phyloP scores from a whole-genome alignment of 2,113 vertebrate genomes.

The Etia nguti region DNA sequence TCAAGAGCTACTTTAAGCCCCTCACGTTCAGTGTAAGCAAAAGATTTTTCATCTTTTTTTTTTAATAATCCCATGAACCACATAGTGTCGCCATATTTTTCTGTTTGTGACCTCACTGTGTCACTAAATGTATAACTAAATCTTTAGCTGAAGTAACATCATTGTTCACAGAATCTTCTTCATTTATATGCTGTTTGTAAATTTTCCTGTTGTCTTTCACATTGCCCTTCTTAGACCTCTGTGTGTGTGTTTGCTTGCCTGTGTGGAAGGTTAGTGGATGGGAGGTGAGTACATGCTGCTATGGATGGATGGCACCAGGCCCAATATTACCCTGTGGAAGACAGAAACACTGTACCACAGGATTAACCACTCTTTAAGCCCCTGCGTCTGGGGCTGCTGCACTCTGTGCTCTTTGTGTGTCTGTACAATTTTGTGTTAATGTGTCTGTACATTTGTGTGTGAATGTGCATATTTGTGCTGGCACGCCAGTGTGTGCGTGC shows the following conservation, averaged over 20 bases:
- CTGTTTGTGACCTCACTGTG: background rate
- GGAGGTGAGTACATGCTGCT: constrained; percentile 36
- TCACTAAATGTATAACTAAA: background rate
- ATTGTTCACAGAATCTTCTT: background rate
- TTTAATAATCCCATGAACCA: background rate
- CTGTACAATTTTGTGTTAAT: background rate
- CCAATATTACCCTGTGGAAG: constrained; percentile 42
- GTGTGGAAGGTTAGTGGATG: background rate
- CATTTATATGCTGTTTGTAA: background rate
- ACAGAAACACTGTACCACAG: constrained; percentile 51
- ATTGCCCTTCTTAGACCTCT: background rate
- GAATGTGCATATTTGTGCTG: background rate
- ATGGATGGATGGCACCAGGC: constrained; percentile 44
- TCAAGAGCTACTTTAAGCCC: constrained; percentile 23
- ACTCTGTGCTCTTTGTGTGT: constrained; percentile 13
- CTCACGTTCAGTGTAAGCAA: background rate
- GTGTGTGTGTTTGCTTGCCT: background rate
- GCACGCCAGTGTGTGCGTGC: constrained; percentile 12
- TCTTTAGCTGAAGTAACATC: background rate
- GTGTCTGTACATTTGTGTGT: background rate
- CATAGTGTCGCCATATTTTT: background rate
- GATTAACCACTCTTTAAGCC: constrained; percentile 63
- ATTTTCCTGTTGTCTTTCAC: background rate
- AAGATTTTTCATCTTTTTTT: constrained; percentile 11
- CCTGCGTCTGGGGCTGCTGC: constrained; percentile 34